Base-by-base conservation (phyloP, 2,797 vertebrate species). In the Lates japonicus region DNA sequence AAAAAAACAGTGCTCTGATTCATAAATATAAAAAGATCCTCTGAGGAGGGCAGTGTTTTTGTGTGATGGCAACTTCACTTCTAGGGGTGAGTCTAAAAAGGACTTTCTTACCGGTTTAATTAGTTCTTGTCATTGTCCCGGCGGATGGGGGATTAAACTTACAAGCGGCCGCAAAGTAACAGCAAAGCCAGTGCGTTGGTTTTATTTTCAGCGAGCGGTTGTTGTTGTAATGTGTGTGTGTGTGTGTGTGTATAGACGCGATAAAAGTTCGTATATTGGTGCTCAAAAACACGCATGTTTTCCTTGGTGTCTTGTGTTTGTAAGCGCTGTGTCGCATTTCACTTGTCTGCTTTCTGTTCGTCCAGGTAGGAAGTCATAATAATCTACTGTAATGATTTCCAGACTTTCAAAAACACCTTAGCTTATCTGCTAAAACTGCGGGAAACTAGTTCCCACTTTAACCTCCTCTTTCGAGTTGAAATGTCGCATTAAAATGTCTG, bases 11-110 rank as follows among this genome's bases (percentile, higher is more conserved):
- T 94, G 97, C 97, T 98, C 96, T 97, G 98, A 98, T 98, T 98
- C 98, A 98, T 99, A 98, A 98, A 98, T 99, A 99, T 98, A 98
- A 98, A 99, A 97, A 97, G 97, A 98, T 98, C 97, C 97, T 98
- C 97, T 95, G 96, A 98, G 97, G 98, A 98, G 98, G 98, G 97
- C 97, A 96, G 92, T 93, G 92, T 97, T 97, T 95, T 95, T 95
- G 97, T 97, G 98, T 96, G 98, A 99, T 99, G 98, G 98, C 98
- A 98, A 98, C 98, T 98, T 98, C 98, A 97, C 97, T 99, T 97
- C 98, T 99, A 95, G 98, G 98, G 98, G 98, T 99, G 98, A 99
- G 98, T 99, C 95, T 96, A 95, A 96, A 95, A 96, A 88, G 97
- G 96, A 96, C 96, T 97, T 96, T 97, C 96, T 97, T 96, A 95